Evolutionary conservation across 2,113 vertebrate genomes (phyloP).

Genomic region (Cichladusa arquata): DNA sequence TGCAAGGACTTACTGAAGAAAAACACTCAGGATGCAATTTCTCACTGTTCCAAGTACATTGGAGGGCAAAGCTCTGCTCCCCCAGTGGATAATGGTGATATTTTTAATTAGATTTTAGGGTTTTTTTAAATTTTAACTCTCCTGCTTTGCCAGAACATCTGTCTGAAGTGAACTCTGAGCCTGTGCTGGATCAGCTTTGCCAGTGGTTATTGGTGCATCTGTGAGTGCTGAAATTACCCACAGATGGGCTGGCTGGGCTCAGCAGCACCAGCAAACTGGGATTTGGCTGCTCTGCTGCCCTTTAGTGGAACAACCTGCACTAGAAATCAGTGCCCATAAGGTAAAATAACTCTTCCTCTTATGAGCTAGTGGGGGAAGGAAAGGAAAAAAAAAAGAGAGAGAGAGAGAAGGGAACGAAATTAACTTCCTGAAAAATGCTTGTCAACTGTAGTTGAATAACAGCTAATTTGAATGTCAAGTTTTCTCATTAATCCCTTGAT

Average conservation of each 20-base stretch:
- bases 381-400: too few species aligned
- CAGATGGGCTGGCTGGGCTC: conserved; percentile 19
- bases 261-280: not conserved
- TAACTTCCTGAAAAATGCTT: not conserved
- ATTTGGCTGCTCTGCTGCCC: not conserved
- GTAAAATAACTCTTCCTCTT: not conserved
- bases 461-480: not conserved
- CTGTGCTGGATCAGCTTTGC: not conserved
- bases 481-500: not conserved
- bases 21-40: not conserved
- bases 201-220: conserved; percentile 23
- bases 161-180: not conserved
- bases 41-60: not conserved
- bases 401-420: not conserved
- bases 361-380: not conserved
- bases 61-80: not conserved
- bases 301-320: not conserved
- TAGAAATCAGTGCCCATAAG: not conserved
- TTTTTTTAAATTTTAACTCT: not conserved
- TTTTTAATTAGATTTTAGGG: not conserved
- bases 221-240: not conserved
- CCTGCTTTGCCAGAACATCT: not conserved
- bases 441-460: not conserved
- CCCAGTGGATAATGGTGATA: not conserved
- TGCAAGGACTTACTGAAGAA: not conserved